phyloP scores from a whole-genome alignment of 92 coral and sea anemone species.

The Phenganax subtilis region DNA sequence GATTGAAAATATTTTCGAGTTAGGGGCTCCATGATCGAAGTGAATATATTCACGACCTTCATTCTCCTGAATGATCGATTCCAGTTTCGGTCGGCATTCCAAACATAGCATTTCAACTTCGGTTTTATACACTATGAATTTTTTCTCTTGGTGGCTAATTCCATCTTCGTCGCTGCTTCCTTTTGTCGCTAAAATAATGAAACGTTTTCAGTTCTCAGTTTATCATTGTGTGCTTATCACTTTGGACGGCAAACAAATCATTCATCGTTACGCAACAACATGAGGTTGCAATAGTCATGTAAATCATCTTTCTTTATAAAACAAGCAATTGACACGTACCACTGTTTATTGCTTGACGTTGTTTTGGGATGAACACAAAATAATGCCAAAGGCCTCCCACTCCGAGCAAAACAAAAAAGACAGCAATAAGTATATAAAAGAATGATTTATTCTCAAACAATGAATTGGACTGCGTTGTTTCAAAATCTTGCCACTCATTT shows the following conservation, averaged over 20 bases:
- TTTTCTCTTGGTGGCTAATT: slow-evolving; percentile 25
- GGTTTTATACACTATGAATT: slow-evolving; percentile 50
- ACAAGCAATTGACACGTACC: background rate
- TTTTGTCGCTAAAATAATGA: background rate
- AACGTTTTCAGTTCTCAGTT: background rate
- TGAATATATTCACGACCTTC: background rate
- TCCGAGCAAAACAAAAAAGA: slow-evolving; percentile 66
- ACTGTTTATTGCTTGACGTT: slow-evolving; percentile 2
- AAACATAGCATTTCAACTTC: slow-evolving; percentile 67
- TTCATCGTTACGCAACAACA: too few species aligned
- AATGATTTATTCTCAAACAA: slow-evolving; percentile 83
- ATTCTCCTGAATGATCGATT: slow-evolving; percentile 52
- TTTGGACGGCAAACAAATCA: too few species aligned
- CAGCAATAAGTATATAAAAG: slow-evolving; percentile 76
- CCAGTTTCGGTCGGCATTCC: slow-evolving; percentile 56
- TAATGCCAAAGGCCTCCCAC: slow-evolving; percentile 82
- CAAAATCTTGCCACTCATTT: slow-evolving; percentile 22
- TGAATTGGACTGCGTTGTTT: slow-evolving; percentile 40
- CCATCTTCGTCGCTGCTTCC: slow-evolving; percentile 25
- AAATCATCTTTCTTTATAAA: background rate
- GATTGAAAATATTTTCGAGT: background rate
- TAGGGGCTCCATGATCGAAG: background rate
- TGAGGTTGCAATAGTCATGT: background rate
- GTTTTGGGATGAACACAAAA: slow-evolving; percentile 65
- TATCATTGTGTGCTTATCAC: too few species aligned